Percentiles rank a stretch among this genome's conserved stretches.
phyloP scores from a whole-genome alignment of 2,888 invertebrate genomes.

The Lordiphosa andalusiaca region DNA sequence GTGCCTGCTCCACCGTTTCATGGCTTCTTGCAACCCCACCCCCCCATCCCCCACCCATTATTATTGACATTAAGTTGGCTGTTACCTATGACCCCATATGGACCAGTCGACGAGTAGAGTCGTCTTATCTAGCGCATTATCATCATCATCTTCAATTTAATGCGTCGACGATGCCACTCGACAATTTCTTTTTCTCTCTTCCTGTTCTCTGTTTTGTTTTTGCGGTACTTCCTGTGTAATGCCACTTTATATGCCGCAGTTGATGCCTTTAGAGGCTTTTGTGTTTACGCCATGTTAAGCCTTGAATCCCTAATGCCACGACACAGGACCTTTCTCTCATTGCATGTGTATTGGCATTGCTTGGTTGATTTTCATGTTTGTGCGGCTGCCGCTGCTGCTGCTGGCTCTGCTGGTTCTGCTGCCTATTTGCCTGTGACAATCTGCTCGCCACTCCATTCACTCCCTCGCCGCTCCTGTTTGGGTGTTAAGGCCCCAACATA shows the following conservation, averaged over 20 bases:
- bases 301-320: conserved; percentile 72
- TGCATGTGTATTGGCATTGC: conserved; percentile 71
- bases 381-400: conserved; percentile 37
- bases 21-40: conserved; percentile 72
- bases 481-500: conserved; percentile 73
- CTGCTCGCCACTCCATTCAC: conserved; percentile 9
- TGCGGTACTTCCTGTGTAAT: conserved; percentile 56
- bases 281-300: conserved; percentile 76
- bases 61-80: conserved; percentile 72
- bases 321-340: conserved; percentile 40
- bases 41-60: conserved; percentile 37
- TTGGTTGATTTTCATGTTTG: conserved; percentile 72
- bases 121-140: conserved; percentile 61
- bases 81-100: conserved; percentile 61
- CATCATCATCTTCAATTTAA: conserved; percentile 75
- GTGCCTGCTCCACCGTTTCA: conserved; percentile 48
- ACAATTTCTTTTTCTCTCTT: conserved; percentile 44
- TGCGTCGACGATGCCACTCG: conserved; percentile 70
- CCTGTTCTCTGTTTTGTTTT: conserved; percentile 22
- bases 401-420: conserved; percentile 21
- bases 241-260: conserved; percentile 77
- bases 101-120: neutral
- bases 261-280: conserved; percentile 76
- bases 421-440: conserved; percentile 69
- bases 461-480: conserved; percentile 8